phyloP scores from a whole-genome alignment of 2,888 invertebrate genomes.

The Perithous albicinctus region DNA sequence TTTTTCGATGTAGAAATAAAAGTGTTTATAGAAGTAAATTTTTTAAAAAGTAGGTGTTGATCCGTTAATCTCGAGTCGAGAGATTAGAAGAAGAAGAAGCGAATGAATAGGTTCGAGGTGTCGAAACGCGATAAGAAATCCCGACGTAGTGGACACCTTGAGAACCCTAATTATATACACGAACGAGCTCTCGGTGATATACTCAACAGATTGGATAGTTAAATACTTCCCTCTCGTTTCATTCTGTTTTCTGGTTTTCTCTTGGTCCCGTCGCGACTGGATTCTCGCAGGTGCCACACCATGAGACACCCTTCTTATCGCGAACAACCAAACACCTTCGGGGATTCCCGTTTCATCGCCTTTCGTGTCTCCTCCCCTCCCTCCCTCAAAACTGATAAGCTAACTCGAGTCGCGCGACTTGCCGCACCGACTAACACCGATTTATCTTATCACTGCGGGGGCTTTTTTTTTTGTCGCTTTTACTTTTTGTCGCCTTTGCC shows the following conservation, averaged over 20 bases:
- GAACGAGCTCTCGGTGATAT: not conserved
- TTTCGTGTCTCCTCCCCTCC: slow-evolving; percentile 31
- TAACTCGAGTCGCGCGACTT: slow-evolving; percentile 5
- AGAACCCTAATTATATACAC: not conserved
- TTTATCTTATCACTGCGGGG: slow-evolving; percentile 18
- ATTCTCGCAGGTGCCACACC: slow-evolving; percentile 51
- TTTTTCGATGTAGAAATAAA: not conserved
- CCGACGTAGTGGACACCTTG: slow-evolving; percentile 28
- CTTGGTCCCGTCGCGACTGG: not conserved
- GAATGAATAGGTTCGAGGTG: slow-evolving; percentile 15
- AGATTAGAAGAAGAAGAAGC: slow-evolving; percentile 23
- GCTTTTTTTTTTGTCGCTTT: not conserved
- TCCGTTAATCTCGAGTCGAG: slow-evolving; percentile 7
- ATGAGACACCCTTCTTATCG: slow-evolving; percentile 48
- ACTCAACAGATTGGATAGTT: slow-evolving; percentile 37
- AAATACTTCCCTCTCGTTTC: slow-evolving; percentile 37
- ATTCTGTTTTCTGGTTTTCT: slow-evolving; percentile 16
- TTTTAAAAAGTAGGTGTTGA: too few relatives aligned
- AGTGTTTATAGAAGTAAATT: not conserved
- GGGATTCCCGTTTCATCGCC: slow-evolving; percentile 45
- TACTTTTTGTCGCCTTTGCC: not conserved
- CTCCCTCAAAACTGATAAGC: slow-evolving; percentile 14
- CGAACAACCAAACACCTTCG: slow-evolving; percentile 51
- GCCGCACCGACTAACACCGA: slow-evolving; percentile 20
- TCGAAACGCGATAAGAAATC: slow-evolving; percentile 24